Conservation (phyloP, 30 jellyfish, hydroid and myxozoan species). For the Cassiopea andromeda region DNA sequence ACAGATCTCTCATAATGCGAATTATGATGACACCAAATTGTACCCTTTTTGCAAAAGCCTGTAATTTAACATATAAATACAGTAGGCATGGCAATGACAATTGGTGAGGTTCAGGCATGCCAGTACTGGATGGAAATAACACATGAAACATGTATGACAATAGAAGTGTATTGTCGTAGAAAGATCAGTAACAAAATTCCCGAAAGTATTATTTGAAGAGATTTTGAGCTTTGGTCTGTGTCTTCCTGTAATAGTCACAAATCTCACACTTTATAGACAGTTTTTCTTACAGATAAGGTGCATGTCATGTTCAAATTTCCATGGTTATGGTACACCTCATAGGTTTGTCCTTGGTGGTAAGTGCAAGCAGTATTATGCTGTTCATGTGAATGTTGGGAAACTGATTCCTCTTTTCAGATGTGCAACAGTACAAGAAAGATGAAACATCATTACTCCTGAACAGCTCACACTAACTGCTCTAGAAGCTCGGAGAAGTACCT, state of each 20-base stretch:
- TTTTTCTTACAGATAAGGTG: background rate
- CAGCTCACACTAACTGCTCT: constrained; percentile 54
- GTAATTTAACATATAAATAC: constrained; percentile 20
- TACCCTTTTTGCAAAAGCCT: constrained; percentile 97
- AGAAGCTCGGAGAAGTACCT: constrained; percentile 27
- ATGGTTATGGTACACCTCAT: constrained; percentile 79
- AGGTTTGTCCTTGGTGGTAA: constrained; percentile 69
- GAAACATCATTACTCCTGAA: background rate
- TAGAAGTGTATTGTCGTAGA: background rate
- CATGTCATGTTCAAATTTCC: constrained; percentile 64
- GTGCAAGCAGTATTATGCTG: constrained; percentile 66
- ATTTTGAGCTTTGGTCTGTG: background rate
- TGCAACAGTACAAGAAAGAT: background rate
- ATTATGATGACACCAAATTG: constrained; percentile 89
- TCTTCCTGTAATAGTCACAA: background rate
- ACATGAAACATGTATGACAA: constrained; percentile 41
- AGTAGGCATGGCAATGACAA: background rate
- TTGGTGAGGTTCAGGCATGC: background rate
- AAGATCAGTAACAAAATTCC: background rate
- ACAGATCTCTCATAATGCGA: constrained; percentile 92
- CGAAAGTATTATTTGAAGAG: background rate
- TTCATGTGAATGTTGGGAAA: background rate
- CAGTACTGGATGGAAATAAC: constrained; percentile 11
- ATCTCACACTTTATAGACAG: background rate
- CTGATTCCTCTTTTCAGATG: background rate